Conservation (phyloP, 2,888 invertebrate species). For the Ecliptopera silaceata region DNA sequence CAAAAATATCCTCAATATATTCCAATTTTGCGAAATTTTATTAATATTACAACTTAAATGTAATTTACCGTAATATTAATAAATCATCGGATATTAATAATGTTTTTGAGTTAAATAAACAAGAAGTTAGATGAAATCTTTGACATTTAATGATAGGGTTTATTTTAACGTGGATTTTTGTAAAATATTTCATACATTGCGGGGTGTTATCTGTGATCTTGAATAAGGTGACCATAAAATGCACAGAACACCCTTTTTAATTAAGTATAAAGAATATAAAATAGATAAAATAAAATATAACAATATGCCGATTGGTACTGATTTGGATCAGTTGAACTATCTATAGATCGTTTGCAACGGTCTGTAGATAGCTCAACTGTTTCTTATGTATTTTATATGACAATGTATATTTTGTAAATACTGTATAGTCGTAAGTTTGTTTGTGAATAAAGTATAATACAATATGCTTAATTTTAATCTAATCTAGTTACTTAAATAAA, state of each 20-base stretch:
- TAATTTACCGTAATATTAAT: slow-evolving; percentile 18
- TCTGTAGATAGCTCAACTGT: no score
- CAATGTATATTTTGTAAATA: no score
- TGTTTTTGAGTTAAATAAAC: slow-evolving; percentile 32
- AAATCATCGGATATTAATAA: slow-evolving; percentile 24
- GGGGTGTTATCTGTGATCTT: slow-evolving; percentile 39
- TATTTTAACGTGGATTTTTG: slow-evolving; percentile 19
- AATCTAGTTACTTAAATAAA: no score
- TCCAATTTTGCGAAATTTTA: slow-evolving; percentile 3
- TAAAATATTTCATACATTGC: slow-evolving; percentile 23
- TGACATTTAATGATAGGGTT: slow-evolving; percentile 32
- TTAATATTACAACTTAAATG: slow-evolving; percentile 12
- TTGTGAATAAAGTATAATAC: no score
- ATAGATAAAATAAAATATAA: no score
- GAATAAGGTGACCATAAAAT: slow-evolving; percentile 28
- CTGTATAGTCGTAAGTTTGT: no score
- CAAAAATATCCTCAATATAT: slow-evolving; percentile 1
- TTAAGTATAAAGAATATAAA: no score
- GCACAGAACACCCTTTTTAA: not conserved
- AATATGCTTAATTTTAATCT: no score
- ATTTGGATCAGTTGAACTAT: no score
- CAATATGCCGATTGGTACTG: no score
- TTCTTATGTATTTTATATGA: no score
- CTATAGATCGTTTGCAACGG: no score
- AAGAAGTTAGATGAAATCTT: slow-evolving; percentile 32